Percentiles rank a stretch among this genome's conserved stretches.
phyloP scores from a whole-genome alignment of 1,140 invertebrate genomes.

The Cryptotermes secundus region DNA sequence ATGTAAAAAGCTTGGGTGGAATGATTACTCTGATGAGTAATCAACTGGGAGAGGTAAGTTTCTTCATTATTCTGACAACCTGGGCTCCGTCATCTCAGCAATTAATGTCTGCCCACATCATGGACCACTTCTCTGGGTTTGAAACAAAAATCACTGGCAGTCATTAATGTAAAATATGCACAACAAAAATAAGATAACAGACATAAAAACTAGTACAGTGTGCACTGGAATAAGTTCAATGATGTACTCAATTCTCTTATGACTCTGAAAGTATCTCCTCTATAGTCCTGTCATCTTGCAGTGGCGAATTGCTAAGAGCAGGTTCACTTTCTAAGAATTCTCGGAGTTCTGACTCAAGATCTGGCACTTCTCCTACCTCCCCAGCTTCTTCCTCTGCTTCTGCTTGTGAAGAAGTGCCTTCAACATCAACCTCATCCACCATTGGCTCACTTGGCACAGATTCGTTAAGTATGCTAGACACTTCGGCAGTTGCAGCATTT shows the following conservation, averaged over 20 bases:
- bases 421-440: conserved; percentile 30
- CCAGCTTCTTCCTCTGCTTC: conserved; percentile 41
- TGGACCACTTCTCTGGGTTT: neutral
- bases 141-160: neutral
- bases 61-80: too few relatives aligned
- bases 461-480: neutral
- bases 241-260: conserved; percentile 36
- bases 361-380: conserved; percentile 47
- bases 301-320: conserved; percentile 57
- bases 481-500: neutral
- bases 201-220: neutral
- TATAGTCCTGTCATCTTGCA: conserved; percentile 61
- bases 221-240: neutral
- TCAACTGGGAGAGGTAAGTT: too few relatives aligned
- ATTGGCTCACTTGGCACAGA: neutral
- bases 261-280: conserved; percentile 63
- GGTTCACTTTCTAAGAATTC: conserved; percentile 69
- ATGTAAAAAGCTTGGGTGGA: too few relatives aligned
- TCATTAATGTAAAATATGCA: neutral
- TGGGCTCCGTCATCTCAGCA: too few relatives aligned
- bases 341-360: conserved; percentile 67
- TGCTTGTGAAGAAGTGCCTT: conserved; percentile 34
- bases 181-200: neutral
- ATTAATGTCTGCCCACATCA: too few relatives aligned
- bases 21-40: too few relatives aligned